A percentile compares a stretch with the other conserved stretches of the same genome.
These are phyloP conservation scores for Nymphalis c-album DNA, from an alignment of 2,888 invertebrate genomes.

Conservation along the genomic window DNA sequence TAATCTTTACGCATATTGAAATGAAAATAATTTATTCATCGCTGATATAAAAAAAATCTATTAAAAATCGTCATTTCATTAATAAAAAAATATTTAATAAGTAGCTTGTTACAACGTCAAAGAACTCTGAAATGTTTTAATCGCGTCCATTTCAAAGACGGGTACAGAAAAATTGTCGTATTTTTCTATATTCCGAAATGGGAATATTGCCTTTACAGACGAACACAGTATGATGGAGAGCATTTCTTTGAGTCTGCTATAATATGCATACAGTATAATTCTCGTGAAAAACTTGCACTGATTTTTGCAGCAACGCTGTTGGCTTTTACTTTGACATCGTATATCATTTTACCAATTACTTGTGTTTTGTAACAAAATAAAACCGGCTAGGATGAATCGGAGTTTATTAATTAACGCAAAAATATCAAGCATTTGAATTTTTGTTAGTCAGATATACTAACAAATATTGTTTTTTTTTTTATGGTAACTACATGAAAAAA, in stretches of 20 bases:
- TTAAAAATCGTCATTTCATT: neutral
- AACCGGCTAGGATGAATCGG: neutral
- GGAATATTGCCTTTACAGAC: slow-evolving; percentile 22
- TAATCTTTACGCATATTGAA: no score
- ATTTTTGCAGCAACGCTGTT: slow-evolving; percentile 4
- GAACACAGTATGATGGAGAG: slow-evolving; percentile 13
- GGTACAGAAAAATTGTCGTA: neutral
- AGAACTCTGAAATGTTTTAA: neutral
- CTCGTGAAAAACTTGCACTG: slow-evolving; percentile 1
- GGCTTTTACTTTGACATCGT: neutral
- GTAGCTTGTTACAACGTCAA: neutral
- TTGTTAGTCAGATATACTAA: no score
- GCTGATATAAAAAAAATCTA: no score
- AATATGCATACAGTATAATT: neutral
- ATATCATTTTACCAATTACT: slow-evolving; percentile 4
- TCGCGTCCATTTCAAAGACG: neutral
- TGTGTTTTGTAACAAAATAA: neutral
- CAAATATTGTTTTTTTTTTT: no score
- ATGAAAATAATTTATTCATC: no score
- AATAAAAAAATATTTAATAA: neutral
- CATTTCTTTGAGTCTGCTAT: slow-evolving; percentile 18
- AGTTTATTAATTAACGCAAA: no score
- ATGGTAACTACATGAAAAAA: no score
- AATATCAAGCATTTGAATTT: no score
- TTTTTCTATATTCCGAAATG: slow-evolving; percentile 20